Percentiles rank a stretch among this genome's conserved stretches.
Conservation (phyloP, 2,888 invertebrate species). For the Campopleginae sp. region DNA sequence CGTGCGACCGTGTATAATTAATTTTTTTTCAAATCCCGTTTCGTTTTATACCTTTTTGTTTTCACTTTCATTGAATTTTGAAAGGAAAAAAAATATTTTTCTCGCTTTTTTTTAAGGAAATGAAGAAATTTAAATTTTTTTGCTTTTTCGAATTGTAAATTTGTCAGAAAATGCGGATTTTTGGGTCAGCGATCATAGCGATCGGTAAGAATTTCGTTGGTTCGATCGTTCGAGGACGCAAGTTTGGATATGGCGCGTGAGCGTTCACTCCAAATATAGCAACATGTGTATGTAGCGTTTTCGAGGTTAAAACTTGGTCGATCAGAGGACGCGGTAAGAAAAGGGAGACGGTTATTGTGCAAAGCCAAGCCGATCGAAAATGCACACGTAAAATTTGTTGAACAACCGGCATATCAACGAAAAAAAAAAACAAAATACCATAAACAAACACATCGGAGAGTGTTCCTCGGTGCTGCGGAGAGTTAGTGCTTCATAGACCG, state of each 20-base stretch:
- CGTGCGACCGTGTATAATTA: background rate
- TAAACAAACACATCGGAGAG: background rate
- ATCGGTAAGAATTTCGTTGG: background rate
- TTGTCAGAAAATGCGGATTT: background rate
- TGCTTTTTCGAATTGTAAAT: no score
- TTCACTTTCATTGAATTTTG: background rate
- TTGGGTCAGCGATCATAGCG: background rate
- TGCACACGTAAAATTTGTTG: constrained; percentile 26
- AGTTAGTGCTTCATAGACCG: background rate
- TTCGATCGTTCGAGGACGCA: constrained; percentile 44
- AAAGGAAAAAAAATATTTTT: background rate
- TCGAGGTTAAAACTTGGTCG: constrained; percentile 55
- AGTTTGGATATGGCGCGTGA: constrained; percentile 60
- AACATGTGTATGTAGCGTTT: constrained; percentile 17
- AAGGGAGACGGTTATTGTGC: background rate
- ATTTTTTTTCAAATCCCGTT: background rate
- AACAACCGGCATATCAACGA: constrained; percentile 15
- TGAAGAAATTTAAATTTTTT: background rate
- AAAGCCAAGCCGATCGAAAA: constrained; percentile 35
- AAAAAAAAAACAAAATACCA: background rate
- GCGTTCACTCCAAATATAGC: constrained; percentile 69
- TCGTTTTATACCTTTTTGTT: background rate
- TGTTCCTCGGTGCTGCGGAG: background rate
- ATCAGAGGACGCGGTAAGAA: constrained; percentile 42
- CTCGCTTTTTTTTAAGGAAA: background rate